phyloP scores from a whole-genome alignment of 2,113 vertebrate species.

The Grallaria varia region DNA sequence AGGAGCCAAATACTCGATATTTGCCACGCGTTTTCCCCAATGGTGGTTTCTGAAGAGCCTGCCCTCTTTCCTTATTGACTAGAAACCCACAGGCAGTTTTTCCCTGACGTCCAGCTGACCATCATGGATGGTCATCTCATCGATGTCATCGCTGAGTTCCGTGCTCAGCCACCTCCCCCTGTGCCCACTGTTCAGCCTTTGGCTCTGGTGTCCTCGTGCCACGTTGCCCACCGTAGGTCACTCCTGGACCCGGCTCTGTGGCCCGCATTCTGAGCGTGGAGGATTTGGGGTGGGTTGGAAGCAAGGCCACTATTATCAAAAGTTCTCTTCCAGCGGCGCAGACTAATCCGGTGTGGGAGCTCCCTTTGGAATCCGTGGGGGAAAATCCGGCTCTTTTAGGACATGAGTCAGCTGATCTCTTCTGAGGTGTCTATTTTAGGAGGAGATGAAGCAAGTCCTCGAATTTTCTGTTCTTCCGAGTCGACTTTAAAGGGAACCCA shows the following conservation, averaged over 20 bases:
- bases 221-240: background rate
- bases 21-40: background rate
- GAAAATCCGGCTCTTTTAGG: background rate
- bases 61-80: background rate
- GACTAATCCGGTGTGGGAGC: background rate
- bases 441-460: conserved; percentile 20
- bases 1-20: background rate
- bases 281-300: accelerated
- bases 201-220: background rate
- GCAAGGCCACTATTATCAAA: accelerated
- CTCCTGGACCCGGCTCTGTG: background rate
- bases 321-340: background rate
- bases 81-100: background rate
- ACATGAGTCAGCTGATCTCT: conserved; percentile 41
- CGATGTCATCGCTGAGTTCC: too few species aligned
- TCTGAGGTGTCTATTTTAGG: conserved; percentile 43
- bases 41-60: background rate
- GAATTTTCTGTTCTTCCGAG: background rate
- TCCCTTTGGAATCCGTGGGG: background rate
- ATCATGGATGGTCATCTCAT: too few species aligned
- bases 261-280: background rate
- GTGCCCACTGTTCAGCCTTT: background rate
- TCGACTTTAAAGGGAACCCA: background rate
- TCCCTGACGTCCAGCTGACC: accelerated
- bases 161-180: background rate